Conservation (phyloP, 2,888 invertebrate species). For the Malthinus seriepunctatus region DNA sequence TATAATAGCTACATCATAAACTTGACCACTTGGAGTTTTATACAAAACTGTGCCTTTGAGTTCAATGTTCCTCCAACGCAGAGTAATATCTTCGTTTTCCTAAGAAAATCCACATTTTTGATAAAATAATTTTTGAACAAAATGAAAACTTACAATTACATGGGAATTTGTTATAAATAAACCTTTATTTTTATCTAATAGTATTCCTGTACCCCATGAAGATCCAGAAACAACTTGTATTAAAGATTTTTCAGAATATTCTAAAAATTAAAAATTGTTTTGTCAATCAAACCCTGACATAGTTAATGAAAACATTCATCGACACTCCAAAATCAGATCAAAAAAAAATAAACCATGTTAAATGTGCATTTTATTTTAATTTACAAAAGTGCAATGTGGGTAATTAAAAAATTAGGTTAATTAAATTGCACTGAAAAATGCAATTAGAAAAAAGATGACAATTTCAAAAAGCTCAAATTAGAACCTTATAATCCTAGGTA, state of each 20-base stretch:
- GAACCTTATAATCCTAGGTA: neutral
- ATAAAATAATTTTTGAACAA: neutral
- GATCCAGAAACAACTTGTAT: constrained; percentile 61
- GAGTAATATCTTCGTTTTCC: constrained; percentile 1
- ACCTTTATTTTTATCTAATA: constrained; percentile 56
- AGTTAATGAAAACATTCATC: neutral
- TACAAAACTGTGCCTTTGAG: constrained; percentile 56
- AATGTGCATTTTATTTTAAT: neutral
- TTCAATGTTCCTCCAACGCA: constrained; percentile 20
- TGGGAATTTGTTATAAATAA: constrained; percentile 65
- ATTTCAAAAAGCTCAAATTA: too few relatives aligned
- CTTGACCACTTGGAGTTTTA: constrained; percentile 55
- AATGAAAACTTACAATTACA: constrained; percentile 58
- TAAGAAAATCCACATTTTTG: neutral
- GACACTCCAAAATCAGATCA: neutral
- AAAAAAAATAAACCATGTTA: too few relatives aligned
- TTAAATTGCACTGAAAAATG: neutral
- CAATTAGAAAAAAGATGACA: too few relatives aligned
- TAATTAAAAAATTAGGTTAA: neutral
- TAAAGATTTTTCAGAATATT: constrained; percentile 56
- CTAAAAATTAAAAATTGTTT: constrained; percentile 49
- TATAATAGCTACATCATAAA: constrained; percentile 58
- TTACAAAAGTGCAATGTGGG: constrained; percentile 1
- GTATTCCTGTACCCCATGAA: constrained; percentile 64
- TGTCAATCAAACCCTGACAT: neutral